Evolutionary conservation across 1,140 invertebrate genomes (phyloP), one percentile per base, ranked within the genome.

Genomic region (Kradibia gibbosae): DNA sequence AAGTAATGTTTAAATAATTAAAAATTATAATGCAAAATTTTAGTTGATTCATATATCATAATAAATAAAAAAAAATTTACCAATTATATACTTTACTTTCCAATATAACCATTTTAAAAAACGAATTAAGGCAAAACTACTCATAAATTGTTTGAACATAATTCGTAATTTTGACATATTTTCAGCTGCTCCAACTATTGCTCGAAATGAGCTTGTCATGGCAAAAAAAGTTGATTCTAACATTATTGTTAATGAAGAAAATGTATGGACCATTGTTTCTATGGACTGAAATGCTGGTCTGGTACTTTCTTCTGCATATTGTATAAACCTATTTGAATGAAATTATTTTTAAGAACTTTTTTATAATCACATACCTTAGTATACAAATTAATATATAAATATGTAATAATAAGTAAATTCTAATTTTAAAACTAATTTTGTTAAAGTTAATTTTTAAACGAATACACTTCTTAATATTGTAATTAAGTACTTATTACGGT

Each of bases 151-250:
- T 31, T 94, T 93, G 87, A 99, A 95, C 84, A 98, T 94, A 17
- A 93, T 93, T 78, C 96, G 94, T 73, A 99, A 89, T 83, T 96
- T 92, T 8, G 96, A 95, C 91, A 99, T 95, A 91, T 99, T 98
- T 84, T 99, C 97, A 48, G 98, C 98, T 1, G 99, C 98, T 74
- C 97, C 97, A 50, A 99, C 92, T 84, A 99, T 96, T 62, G 98
- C 98, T 87, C 96, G 92, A 89, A 99, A 99, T 10, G 98, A 99
- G 89, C 95, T 98, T 20, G 98, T 97, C 85, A 99, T 93, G 28
- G 98, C 98, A 90, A 96, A 95, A 89, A 98, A 98, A 81, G 98
- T 99, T 22, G 97, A 99, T 87, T 99, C 98, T 45, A 99, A 90
- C 96, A 99, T 98, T 93, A 98, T 97, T 34, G 97, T 97, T 15